Percentiles rank a stretch among this genome's conserved stretches.
Evolutionary conservation across 2,888 invertebrate genomes (phyloP).

Genomic region (Coenonympha glycerion): DNA sequence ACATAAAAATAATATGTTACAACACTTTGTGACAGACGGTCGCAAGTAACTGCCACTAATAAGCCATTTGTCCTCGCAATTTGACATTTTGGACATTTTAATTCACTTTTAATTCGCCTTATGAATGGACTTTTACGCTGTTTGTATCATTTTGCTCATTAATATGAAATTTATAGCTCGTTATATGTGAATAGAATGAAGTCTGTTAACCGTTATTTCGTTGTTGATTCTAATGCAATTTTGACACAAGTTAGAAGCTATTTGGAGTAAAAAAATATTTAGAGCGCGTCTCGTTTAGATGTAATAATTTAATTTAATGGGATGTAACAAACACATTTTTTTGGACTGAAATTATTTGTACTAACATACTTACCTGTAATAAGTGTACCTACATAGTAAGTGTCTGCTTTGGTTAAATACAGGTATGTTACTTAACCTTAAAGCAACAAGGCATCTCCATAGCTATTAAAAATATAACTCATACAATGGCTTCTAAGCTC

Average conservation of each 20-base stretch:
- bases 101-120: conserved; percentile 67
- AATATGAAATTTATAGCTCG: conserved; percentile 62
- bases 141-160: conserved; percentile 71
- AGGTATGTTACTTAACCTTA: too few species aligned
- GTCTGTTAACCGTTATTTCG: conserved; percentile 38
- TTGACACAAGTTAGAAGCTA: conserved; percentile 45
- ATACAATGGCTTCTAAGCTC: neutral
- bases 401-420: too few species aligned
- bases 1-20: neutral
- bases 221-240: conserved; percentile 35
- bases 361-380: too few species aligned
- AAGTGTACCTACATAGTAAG: too few species aligned
- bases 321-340: neutral
- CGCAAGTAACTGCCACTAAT: conserved; percentile 46
- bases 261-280: conserved; percentile 42
- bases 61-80: conserved; percentile 63
- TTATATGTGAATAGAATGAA: conserved; percentile 55
- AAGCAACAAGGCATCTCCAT: neutral
- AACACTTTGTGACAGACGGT: conserved; percentile 40
- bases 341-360: too few species aligned
- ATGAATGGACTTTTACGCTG: conserved; percentile 70
- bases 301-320: neutral
- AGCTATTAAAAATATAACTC: neutral
- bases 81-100: conserved; percentile 72
- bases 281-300: conserved; percentile 44